Evolutionary conservation across 37 sponge, comb jelly and placozoan species (phyloP).

Genomic region (Beroe ovata): DNA sequence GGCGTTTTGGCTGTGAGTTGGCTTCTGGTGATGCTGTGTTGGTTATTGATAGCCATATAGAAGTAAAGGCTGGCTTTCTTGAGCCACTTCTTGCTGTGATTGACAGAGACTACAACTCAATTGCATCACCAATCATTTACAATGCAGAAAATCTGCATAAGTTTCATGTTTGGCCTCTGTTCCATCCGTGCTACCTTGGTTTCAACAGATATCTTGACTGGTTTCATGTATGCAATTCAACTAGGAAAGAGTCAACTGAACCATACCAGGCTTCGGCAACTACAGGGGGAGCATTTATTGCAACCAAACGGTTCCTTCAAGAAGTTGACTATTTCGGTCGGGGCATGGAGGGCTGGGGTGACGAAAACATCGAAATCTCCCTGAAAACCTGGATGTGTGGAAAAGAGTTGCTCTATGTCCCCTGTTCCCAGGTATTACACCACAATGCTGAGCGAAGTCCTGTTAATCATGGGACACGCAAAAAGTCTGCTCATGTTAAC

Average conservation of each 20-base stretch:
- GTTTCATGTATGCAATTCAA: neutral
- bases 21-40: slow-evolving; percentile 43
- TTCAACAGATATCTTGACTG: slow-evolving; percentile 4
- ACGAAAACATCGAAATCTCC: slow-evolving; percentile 18
- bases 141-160: neutral
- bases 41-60: slow-evolving; percentile 36
- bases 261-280: neutral
- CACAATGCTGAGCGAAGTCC: neutral
- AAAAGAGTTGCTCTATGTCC: neutral
- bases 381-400: slow-evolving; percentile 65
- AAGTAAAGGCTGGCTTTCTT: slow-evolving; percentile 37
- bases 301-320: slow-evolving; percentile 7
- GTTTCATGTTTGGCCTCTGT: too few relatives aligned
- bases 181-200: neutral
- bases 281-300: slow-evolving; percentile 30
- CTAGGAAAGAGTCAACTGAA: neutral
- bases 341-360: slow-evolving; percentile 60
- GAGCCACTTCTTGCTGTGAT: neutral
- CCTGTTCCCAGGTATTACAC: slow-evolving; percentile 34
- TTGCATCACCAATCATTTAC: slow-evolving; percentile 30
- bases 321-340: slow-evolving; percentile 31
- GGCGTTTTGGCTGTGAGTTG: slow-evolving; percentile 7
- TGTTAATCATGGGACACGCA: neutral
- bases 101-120: neutral
- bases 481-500: neutral